phyloP scores from a whole-genome alignment of 2,888 invertebrate genomes.

The Lordiphosa fenestrarum region DNA sequence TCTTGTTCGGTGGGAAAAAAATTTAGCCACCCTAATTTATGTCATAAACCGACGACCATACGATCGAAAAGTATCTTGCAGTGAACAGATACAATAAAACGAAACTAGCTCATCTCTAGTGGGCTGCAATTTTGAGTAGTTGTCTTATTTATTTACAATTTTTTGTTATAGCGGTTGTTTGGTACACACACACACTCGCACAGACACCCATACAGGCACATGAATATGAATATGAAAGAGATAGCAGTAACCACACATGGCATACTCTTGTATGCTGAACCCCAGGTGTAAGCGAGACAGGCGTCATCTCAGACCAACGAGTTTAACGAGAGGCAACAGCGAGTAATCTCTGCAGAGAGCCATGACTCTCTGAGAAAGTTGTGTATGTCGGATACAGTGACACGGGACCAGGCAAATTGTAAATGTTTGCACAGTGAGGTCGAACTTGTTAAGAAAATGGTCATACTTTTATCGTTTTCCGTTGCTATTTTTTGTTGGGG shows the following conservation, averaged over 20 bases:
- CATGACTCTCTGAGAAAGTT: too few relatives aligned
- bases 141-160: conserved; percentile 33
- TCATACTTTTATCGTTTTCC: too few relatives aligned
- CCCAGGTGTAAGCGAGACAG: conserved; percentile 21
- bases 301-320: not conserved
- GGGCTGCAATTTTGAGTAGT: not conserved
- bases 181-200: conserved; percentile 30
- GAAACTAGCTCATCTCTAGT: conserved; percentile 27
- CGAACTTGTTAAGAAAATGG: too few relatives aligned
- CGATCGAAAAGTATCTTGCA: too few relatives aligned
- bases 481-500: too few relatives aligned
- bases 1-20: too few relatives aligned
- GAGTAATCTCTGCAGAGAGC: conserved; percentile 10
- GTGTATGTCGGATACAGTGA: too few relatives aligned
- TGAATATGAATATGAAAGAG: conserved; percentile 29
- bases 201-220: conserved; percentile 20
- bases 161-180: conserved; percentile 38
- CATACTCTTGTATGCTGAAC: not conserved
- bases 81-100: too few relatives aligned
- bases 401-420: too few relatives aligned
- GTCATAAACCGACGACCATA: conserved; percentile 11
- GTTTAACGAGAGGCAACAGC: conserved; percentile 25
- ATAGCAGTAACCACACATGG: conserved; percentile 11
- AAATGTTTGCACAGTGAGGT: too few relatives aligned
- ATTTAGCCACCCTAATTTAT: conserved; percentile 40